A percentile compares a stretch with the other conserved stretches of the same genome.
phyloP scores from a whole-genome alignment of 2,888 invertebrate species.

The Ophion obscuratus region DNA sequence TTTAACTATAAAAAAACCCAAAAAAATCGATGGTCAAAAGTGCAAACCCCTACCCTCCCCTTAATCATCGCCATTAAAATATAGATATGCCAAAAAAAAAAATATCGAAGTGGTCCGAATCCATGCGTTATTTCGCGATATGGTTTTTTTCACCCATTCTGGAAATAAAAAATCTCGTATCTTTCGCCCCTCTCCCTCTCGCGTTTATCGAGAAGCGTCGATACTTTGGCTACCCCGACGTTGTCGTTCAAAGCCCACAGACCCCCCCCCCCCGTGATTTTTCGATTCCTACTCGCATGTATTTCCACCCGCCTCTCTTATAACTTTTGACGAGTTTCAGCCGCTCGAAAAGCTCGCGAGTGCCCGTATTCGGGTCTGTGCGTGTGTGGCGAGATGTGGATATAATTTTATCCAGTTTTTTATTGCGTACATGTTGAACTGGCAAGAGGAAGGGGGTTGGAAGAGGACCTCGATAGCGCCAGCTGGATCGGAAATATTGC shows the following conservation, averaged over 20 bases:
- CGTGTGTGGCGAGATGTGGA: slow-evolving; percentile 78
- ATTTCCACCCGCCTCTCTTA: slow-evolving; percentile 70
- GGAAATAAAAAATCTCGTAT: no score
- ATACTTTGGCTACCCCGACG: slow-evolving; percentile 52
- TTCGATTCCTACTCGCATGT: slow-evolving; percentile 20
- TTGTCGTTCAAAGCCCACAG: neutral
- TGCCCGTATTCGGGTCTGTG: neutral
- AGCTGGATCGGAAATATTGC: slow-evolving; percentile 84
- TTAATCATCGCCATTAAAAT: no score
- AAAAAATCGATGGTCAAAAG: no score
- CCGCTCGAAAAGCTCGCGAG: slow-evolving; percentile 73
- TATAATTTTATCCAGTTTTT: slow-evolving; percentile 83
- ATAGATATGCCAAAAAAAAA: no score
- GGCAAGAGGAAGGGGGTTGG: slow-evolving; percentile 74
- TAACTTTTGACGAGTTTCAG: slow-evolving; percentile 81
- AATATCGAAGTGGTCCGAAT: no score
- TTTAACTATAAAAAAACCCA: no score
- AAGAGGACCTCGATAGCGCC: slow-evolving; percentile 81
- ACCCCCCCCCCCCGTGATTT: neutral
- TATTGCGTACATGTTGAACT: slow-evolving; percentile 83
- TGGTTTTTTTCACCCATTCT: no score
- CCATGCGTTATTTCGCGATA: no score
- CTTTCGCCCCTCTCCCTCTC: no score
- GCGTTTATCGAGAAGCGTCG: slow-evolving; percentile 46
- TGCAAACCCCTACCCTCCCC: no score